Evolutionary conservation across 1,140 invertebrate genomes (phyloP).

Genomic region (Hylyphantes graminicola): DNA sequence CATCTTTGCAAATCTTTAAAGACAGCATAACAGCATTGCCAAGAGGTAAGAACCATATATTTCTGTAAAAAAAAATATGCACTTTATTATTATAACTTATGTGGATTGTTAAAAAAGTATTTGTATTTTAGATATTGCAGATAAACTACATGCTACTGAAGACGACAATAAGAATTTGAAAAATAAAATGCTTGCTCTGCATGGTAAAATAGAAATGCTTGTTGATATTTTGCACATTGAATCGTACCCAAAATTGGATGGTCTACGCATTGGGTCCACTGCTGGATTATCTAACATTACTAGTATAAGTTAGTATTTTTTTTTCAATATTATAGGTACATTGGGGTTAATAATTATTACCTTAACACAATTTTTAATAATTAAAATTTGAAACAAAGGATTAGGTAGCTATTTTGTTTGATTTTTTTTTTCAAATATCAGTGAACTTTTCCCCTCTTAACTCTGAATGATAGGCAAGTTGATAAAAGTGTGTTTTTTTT

Average conservation of each 20-base stretch:
- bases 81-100: neutral
- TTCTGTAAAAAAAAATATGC: neutral
- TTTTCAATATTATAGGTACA: no score
- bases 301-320: slow-evolving; percentile 36
- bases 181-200: slow-evolving; percentile 40
- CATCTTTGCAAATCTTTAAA: slow-evolving; percentile 37
- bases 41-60: slow-evolving; percentile 19
- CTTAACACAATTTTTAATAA: no score
- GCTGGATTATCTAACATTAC: slow-evolving; percentile 52
- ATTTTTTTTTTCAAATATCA: no score
- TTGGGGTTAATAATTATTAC: no score
- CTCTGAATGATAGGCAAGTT: no score
- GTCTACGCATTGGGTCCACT: slow-evolving; percentile 36
- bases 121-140: slow-evolving; percentile 43
- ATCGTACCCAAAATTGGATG: slow-evolving; percentile 39
- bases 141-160: slow-evolving; percentile 46
- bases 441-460: no score
- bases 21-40: slow-evolving; percentile 29
- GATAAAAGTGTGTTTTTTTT: no score
- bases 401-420: no score
- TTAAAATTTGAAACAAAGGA: no score
- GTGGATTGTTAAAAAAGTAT: slow-evolving; percentile 17
- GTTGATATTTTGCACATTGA: slow-evolving; percentile 6
- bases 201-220: slow-evolving; percentile 36
- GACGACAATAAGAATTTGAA: slow-evolving; percentile 27